Evolutionary conservation across 1,140 invertebrate species (phyloP), one percentile per base, ranked within the genome.

Genomic region (Sesamia nonagrioides): DNA sequence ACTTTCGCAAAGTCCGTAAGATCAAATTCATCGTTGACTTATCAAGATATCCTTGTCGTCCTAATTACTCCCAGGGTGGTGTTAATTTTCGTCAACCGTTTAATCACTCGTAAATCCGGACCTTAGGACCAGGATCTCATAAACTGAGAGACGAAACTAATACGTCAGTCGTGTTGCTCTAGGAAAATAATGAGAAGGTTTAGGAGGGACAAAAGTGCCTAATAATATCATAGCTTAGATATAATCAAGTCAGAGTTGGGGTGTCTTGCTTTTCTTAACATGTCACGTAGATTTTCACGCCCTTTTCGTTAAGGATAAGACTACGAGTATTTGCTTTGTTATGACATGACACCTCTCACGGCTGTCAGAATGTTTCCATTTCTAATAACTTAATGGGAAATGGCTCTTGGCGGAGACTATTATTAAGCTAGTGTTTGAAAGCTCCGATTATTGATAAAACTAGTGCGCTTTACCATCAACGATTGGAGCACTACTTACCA

Each of bases 31-130:
- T 21, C 37, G n/a, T 11, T 18, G 17, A 6, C 21, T n/a, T 48
- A 69, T 48, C 13, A 50, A 69, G 66, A 33, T 69, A 69, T 27
- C 66, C 66, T 27, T 50, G 66, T 50, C 42, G 21, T 15, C 17
- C 1, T 69, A 50, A 69, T 69, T 69, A 69, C 66, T 69, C 13
- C 63, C 42, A n/a, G 21, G 42, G 18, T 50, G 17, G 66, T 69
- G 66, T 69, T 69, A 69, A 69, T 69, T 69, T 69, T 69, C 66
- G 18, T 48, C 45, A 50, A 69, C 66, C 66, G 18, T 69, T 69
- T 69, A 69, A 48, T 69, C 66, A 69, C 21, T 27, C 66, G 42
- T 50, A 50, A 50, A 69, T 69, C 17, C 66, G 2, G 66, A 33
- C 9, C 42, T 48, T n/a, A 48, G 42, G 18, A 50, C 66, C 18